Base-by-base conservation (phyloP, 92 coral and sea anemone genomes). In the Porites evermanni region DNA sequence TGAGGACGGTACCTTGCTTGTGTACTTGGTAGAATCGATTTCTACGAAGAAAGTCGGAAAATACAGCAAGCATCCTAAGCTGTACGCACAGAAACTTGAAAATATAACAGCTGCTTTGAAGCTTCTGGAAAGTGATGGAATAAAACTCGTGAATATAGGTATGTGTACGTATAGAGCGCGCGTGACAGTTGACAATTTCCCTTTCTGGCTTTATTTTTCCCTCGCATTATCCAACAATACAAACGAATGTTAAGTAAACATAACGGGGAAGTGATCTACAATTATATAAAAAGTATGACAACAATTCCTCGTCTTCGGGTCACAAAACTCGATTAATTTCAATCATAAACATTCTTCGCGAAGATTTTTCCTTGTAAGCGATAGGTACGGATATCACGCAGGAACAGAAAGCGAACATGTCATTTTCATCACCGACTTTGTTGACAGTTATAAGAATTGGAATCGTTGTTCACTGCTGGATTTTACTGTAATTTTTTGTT, bases 101-200 rank as follows among this genome's bases (percentile, higher is more conserved):
- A 97, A 97, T 78, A 96, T 96, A 70, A 95, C 94, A 7, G 85
- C 89, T 26, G 99, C 98, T 3, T 64, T 97, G 77, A 93, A 89
- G 64, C 89, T 97, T 26, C 80, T 97, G 19, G 91, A 90, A 70
- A 87, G 88, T 59, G 99, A 97, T 64, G 98, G 98, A 0, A 97
- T 97, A 18, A 93, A 97, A 56, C 93, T 97, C 10, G 97, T 97
- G 53, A 97, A 95, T 69, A 97, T 97, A 81, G 99, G 99, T 97
- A 83, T 91, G 99, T 10, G 14, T 10, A 11, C 12, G 8, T 38
- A 77, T 1, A 56, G 19, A 5, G 5, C 18, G 18, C n/a, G 67
- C 59, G 81, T 77, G 70, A 77, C 81, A 26, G 50, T 59, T 26
- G 16, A 67, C 60, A n/a, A 26, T 77, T 59, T 20, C 12, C 66